Evolutionary conservation across 2,113 vertebrate species (phyloP), one percentile per base, ranked within the genome.

Genomic region (Hippocampus barbouri): DNA sequence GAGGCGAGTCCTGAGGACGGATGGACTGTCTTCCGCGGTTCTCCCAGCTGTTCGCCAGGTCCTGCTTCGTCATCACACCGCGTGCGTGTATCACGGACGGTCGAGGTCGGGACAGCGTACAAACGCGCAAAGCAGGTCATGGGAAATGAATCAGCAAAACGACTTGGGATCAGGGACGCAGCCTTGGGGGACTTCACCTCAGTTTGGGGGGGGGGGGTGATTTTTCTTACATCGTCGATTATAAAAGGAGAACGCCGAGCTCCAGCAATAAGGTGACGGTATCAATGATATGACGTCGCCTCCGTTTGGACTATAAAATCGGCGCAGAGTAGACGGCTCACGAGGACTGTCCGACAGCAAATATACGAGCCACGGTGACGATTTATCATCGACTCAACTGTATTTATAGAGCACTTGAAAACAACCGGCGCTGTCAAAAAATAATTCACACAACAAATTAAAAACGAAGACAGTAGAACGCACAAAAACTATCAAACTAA

Each of bases 61-160:
- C 23, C 47, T n/a, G 74, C 43, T 70, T 34, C 57, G 69, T 53
- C 68, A 56, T 61, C 67, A 74, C 56, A 73, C n/a, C n/a, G 30
- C 2, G 59, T 38, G 30, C 2, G 59, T 38, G 40, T 10, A 69
- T 77, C 80, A 79, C 77, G 25, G 51, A 83, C 54, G 54, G 74
- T 51, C 60, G 34, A 62, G 38, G 59, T 65, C 41, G n/a, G 63
- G 41, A 66, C 7, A 15, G 15, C n/a, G 23, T 66, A 30, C n/a
- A 72, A 64, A 20, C 12, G 30, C 7, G 47, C 64, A 66, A 71
- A 69, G 51, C 61, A 27, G 63, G 56, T 71, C 41, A 66, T 10
- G 57, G 25, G 41, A 47, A 61, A 68, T 11, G 23, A 75, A 43
- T 41, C 56, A 57, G 64, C 49, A n/a, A 38, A 67, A 43, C 65